A percentile compares a stretch with the other conserved stretches of the same genome.
Evolutionary conservation across 2,797 vertebrate genomes (phyloP).

Genomic region (Rhabdomys pumilio): DNA sequence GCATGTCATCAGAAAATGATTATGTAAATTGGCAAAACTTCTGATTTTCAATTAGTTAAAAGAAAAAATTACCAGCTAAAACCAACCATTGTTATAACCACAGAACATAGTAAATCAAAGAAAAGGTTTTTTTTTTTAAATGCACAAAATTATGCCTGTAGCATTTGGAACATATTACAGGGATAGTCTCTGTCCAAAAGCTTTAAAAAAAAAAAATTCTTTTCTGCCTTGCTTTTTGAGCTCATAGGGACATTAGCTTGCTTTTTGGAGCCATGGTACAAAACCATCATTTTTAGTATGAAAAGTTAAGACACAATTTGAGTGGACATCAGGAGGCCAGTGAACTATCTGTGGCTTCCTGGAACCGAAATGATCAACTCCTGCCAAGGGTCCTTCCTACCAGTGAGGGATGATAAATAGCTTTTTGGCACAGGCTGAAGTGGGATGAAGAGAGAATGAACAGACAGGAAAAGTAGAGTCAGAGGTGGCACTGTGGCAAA

Average conservation of each 20-base stretch:
- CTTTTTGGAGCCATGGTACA: not conserved
- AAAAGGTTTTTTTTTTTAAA: not conserved
- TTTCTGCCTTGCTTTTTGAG: not conserved
- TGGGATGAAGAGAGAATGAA: not conserved
- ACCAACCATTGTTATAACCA: not conserved
- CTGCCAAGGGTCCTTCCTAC: not conserved
- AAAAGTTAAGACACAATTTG: not conserved
- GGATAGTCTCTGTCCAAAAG: constrained; percentile 19
- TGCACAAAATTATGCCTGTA: constrained; percentile 11
- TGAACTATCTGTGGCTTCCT: not conserved
- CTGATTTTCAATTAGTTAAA: not conserved
- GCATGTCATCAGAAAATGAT: not conserved
- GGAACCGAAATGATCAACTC: not conserved
- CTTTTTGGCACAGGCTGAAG: not conserved
- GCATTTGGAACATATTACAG: not conserved
- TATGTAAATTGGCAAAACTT: not conserved
- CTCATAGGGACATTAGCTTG: constrained; percentile 13
- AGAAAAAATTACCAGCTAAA: not conserved
- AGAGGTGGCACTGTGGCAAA: not conserved
- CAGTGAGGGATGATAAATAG: not conserved
- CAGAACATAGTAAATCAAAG: not conserved
- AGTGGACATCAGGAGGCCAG: not conserved
- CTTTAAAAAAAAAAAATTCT: constrained; percentile 3
- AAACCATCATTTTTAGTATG: constrained; percentile 5
- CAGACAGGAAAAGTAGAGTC: not conserved